Base-by-base conservation (phyloP, 2,888 invertebrate genomes). In the Adineta ricciae region DNA sequence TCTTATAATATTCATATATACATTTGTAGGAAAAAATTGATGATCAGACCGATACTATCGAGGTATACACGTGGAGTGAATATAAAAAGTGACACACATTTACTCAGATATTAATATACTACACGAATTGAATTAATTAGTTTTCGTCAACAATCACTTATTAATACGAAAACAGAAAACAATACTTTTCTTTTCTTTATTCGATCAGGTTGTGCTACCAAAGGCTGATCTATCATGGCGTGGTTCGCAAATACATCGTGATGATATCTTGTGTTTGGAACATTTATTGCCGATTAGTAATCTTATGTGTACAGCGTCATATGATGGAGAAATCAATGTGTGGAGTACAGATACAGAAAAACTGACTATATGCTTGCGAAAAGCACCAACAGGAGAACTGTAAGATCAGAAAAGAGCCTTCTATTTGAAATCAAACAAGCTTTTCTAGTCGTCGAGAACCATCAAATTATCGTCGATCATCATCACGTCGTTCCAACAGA, bases 291-390 rank as follows among this genome's bases (percentile, higher is more conserved):
- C 94, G 0, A 19, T 36, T 32, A 64, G 19, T 32, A 92, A 93
- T 88, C 92, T 94, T 32, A 90, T 95, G 49, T 94, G 93, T 72
- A 95, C 90, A 8, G 90, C 88, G 9, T 88, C 89, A 83, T 90
- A 88, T 87, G 90, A 90, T 87, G 90, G 90, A 0, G 89, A 88
- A 84, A 89, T 90, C 32, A 88, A 88, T 78, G 88, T 90, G 9
- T 90, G 90, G 90, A 89, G 89, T 85, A 86, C 88, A 73, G 90
- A 90, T 86, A 89, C 89, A 32, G 89, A 90, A 87, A 89, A 88
- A 85, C 87, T 90, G 46, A 88, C 88, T 83, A 86, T 88, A 32
- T 86, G 88, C 36, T 87, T 90, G 36, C 86, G 89, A 9, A 89
- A 88, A 86, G 88, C 88, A 49, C 88, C 88, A 78, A 87, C 87